phyloP scores from a whole-genome alignment of 2,113 vertebrate genomes.

The Chloroceryle aenea region DNA sequence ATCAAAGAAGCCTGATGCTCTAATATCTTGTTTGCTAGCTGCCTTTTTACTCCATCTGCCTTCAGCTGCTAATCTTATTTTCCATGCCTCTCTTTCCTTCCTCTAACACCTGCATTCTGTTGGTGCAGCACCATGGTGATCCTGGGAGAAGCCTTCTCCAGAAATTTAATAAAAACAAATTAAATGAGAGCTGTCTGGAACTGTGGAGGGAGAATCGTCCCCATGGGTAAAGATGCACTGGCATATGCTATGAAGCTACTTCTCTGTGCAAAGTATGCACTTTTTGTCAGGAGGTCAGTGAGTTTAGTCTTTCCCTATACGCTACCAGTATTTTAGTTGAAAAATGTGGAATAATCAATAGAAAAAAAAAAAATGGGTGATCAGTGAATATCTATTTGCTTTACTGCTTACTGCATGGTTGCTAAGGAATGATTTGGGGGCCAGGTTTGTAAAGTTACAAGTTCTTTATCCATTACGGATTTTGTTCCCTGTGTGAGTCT shows the following conservation, averaged over 20 bases:
- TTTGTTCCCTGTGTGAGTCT: conserved; percentile 21
- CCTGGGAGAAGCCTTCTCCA: not conserved
- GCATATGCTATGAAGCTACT: not conserved
- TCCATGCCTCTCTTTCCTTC: not conserved
- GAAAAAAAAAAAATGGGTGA: not conserved
- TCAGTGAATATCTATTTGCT: not conserved
- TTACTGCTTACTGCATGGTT: not conserved
- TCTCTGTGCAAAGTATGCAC: not conserved
- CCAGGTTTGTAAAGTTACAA: conserved; percentile 26
- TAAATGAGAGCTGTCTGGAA: not conserved
- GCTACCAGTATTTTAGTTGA: not conserved
- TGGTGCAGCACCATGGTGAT: not conserved
- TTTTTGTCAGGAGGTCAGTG: not conserved
- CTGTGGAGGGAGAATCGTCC: not conserved
- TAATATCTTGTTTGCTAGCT: not conserved
- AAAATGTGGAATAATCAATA: not conserved
- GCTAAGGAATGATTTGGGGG: not conserved
- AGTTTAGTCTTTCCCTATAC: not conserved
- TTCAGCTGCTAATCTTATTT: not conserved
- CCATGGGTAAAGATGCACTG: not conserved
- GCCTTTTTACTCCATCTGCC: not conserved
- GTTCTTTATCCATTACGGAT: conserved; percentile 33
- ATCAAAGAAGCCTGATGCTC: not conserved
- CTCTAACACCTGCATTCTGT: not conserved
- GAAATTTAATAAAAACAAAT: not conserved